A percentile compares a stretch with the other conserved stretches of the same genome.
Evolutionary conservation across 2,797 vertebrate genomes (phyloP).

Genomic region (Tenualosa ilisha): DNA sequence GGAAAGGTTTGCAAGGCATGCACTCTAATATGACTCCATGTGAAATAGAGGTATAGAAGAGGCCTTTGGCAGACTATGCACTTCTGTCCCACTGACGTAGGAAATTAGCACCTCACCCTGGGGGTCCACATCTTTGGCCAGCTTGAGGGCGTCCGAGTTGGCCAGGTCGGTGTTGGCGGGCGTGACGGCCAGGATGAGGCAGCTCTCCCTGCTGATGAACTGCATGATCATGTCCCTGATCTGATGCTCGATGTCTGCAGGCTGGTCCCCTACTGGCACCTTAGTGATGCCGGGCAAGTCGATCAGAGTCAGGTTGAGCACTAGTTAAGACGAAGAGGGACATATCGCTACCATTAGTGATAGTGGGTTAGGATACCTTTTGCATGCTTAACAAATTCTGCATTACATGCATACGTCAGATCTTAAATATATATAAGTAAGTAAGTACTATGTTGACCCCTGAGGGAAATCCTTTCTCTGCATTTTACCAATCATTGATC

Average conservation of each 20-base stretch:
- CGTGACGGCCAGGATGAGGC: constrained; percentile 92
- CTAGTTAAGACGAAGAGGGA: constrained; percentile 62
- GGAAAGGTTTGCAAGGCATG: background rate
- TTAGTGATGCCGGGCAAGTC: constrained; percentile 98
- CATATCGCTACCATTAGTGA: background rate
- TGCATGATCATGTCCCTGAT: constrained; percentile 96
- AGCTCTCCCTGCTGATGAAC: constrained; percentile 92
- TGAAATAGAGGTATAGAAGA: background rate
- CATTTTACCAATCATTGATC: too few relatives aligned
- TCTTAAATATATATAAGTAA: too few relatives aligned
- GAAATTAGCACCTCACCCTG: constrained; percentile 78
- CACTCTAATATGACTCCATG: background rate
- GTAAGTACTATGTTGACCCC: too few relatives aligned
- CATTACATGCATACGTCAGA: background rate
- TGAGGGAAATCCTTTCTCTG: too few relatives aligned
- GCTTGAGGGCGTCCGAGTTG: constrained; percentile 94
- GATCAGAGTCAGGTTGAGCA: constrained; percentile 94
- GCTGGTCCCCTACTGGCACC: constrained; percentile 96
- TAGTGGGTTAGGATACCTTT: background rate
- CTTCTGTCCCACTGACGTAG: background rate
- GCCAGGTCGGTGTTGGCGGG: constrained; percentile 95
- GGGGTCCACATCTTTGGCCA: constrained; percentile 93
- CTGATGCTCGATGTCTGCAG: constrained; percentile 92
- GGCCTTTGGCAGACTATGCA: background rate
- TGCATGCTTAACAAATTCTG: background rate